Percentiles rank a stretch among this genome's conserved stretches.
Conservation (phyloP, 2,888 invertebrate species). For the Rotaria magnacalcarata region DNA sequence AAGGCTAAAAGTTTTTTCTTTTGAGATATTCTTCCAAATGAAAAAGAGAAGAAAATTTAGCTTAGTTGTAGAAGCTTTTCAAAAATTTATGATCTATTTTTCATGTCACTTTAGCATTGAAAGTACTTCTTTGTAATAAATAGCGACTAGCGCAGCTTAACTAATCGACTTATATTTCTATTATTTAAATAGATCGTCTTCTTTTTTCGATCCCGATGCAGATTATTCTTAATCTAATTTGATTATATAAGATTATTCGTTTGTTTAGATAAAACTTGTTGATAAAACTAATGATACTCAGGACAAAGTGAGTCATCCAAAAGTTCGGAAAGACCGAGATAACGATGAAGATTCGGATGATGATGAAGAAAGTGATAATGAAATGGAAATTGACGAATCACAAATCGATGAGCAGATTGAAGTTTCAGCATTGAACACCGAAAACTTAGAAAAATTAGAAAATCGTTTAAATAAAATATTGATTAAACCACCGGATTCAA, state of each 20-base stretch:
- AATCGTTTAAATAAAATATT: not conserved
- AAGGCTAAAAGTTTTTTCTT: too few species aligned
- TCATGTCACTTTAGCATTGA: too few species aligned
- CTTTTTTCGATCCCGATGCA: too few species aligned
- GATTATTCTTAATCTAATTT: too few species aligned
- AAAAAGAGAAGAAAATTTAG: too few species aligned
- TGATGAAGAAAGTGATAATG: not conserved
- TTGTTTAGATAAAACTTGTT: not conserved
- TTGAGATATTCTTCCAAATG: too few species aligned
- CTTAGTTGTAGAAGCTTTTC: too few species aligned
- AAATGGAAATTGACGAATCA: conserved; percentile 12
- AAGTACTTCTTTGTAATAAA: too few species aligned
- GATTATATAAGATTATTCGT: not conserved
- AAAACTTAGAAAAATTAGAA: conserved; percentile 30
- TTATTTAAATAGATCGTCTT: too few species aligned
- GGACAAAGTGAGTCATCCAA: not conserved
- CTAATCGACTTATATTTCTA: too few species aligned
- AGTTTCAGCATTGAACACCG: not conserved
- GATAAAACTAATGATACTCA: not conserved
- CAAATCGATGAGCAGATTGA: conserved; percentile 5
- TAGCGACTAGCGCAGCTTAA: too few species aligned
- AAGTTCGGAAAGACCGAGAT: not conserved
- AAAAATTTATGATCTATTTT: too few species aligned
- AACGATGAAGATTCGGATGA: not conserved
- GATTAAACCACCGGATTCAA: not conserved